A percentile compares a stretch with the other conserved stretches of the same genome.
These are phyloP conservation scores for Synanceia verrucosa DNA, from an alignment of 2,797 vertebrate species.

Conservation along the genomic window DNA sequence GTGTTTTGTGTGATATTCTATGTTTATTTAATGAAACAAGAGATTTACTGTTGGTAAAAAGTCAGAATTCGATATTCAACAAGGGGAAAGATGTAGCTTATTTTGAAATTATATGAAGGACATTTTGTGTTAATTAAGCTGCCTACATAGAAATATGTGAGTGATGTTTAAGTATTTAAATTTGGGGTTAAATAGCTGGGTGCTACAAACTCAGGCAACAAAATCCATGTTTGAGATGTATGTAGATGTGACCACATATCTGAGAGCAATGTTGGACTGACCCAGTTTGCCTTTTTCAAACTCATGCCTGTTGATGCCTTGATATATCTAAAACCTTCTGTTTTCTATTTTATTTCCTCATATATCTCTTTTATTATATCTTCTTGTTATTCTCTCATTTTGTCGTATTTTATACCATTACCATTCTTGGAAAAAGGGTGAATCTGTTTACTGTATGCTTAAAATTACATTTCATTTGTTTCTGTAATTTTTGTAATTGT, in stretches of 20 bases:
- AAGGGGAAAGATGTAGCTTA: slow-evolving; percentile 6
- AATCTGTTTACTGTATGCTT: slow-evolving; percentile 54
- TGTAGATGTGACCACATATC: slow-evolving; percentile 19
- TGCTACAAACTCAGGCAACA: slow-evolving; percentile 42
- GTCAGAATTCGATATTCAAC: slow-evolving; percentile 21
- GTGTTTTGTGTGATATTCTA: slow-evolving; percentile 36
- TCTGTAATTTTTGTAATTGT: slow-evolving; percentile 42
- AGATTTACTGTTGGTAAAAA: slow-evolving; percentile 18
- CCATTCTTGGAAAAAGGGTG: background rate
- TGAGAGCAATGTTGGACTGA: slow-evolving; percentile 12
- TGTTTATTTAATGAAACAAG: slow-evolving; percentile 18
- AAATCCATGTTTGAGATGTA: slow-evolving; percentile 1
- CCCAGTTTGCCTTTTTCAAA: slow-evolving; percentile 50
- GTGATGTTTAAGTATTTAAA: slow-evolving; percentile 30
- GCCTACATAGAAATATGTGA: slow-evolving; percentile 16
- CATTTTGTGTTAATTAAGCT: slow-evolving; percentile 20
- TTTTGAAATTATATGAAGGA: slow-evolving; percentile 45
- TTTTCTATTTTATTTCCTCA: slow-evolving; percentile 15
- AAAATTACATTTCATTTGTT: slow-evolving; percentile 8
- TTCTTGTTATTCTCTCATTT: slow-evolving; percentile 18
- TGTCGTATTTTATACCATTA: slow-evolving; percentile 44
- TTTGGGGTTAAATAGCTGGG: slow-evolving; percentile 21
- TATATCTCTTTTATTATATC: background rate
- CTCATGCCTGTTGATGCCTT: slow-evolving; percentile 60
- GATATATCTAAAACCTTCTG: slow-evolving; percentile 25